These are phyloP conservation scores for Camelus bactrianus DNA, from an alignment of 2,113 vertebrate species.

Conservation along the genomic window DNA sequence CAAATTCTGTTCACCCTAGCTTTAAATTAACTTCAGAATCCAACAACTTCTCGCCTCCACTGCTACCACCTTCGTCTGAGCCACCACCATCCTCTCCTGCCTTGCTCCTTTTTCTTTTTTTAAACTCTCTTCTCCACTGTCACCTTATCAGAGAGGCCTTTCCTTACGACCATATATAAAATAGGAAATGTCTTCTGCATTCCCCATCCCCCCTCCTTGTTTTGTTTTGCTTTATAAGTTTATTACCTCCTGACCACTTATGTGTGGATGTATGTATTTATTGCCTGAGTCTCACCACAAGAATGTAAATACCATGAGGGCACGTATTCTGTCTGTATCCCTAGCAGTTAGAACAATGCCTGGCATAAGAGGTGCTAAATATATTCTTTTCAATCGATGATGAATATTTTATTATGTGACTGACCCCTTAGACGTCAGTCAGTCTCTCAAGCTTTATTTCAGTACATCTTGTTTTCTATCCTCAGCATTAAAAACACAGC, in stretches of 20 bases:
- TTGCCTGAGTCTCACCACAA: neutral
- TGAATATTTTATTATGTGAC: slow-evolving; percentile 44
- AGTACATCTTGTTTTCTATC: neutral
- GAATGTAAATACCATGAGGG: slow-evolving; percentile 6
- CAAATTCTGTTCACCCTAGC: neutral
- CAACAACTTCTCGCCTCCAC: neutral
- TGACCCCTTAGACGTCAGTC: neutral
- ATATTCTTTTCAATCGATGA: neutral
- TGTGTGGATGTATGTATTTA: neutral
- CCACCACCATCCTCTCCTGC: neutral
- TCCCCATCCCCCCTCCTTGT: neutral
- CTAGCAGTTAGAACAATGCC: neutral
- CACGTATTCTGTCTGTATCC: neutral
- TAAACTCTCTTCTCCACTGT: neutral
- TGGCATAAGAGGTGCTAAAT: neutral
- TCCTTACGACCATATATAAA: neutral
- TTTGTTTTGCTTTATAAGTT: neutral
- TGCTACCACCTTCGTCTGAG: neutral
- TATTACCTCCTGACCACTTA: neutral
- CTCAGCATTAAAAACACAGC: slow-evolving; percentile 26
- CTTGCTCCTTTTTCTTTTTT: slow-evolving; percentile 9
- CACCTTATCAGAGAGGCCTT: neutral
- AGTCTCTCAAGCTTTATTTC: slow-evolving; percentile 47
- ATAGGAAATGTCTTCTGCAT: neutral
- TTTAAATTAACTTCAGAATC: neutral